Base-by-base conservation (phyloP, 2,113 vertebrate genomes). In the Perca fluviatilis region DNA sequence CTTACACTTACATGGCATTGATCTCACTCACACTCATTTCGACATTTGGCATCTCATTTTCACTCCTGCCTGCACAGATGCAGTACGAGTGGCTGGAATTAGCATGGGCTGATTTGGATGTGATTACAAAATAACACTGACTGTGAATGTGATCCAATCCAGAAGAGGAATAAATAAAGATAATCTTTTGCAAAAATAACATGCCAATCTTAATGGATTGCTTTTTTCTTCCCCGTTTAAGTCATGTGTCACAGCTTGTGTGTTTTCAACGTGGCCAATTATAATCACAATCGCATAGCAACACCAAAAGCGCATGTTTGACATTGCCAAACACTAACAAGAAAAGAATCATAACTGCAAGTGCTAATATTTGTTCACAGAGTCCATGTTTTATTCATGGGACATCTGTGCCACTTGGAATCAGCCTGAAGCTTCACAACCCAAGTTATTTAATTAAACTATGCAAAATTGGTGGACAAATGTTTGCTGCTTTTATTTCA, bases 311-410 rank as follows among this genome's bases (percentile, higher is more conserved):
- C 5, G 3, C 74, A 16, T 68, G 60, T 90, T 80, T 83, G 66
- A 86, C 84, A 79, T 65, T 80, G 78, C 77, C 88, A 83, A 89
- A 86, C 43, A 68, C 77, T 74, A 83, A 88, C 80, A 84, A 86
- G 67, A 88, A 88, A 85, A 91, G 86, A 91, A 91, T 91, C 82
- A 85, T 46, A 85, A 87, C 86, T 63, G 73, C 56, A 15, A 90
- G 75, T 78, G 77, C 72, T 86, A 91, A 92, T 88, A 88, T 89
- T 93, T 94, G 70, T 80, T 86, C 72, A 65, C 54, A 51, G 57
- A 82, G 64, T 47, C 16, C 0, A 93, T 93, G 89, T 91, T 91
- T 93, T 92, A 94, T 94, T 94, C 92, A 94, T 91, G 70, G 62
- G 80, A 83, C 89, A 91, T 92, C 86, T 94, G 92, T 88, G 87